Evolutionary conservation across 2,113 vertebrate species (phyloP).

Genomic region (Misgurnus mizolepis): DNA sequence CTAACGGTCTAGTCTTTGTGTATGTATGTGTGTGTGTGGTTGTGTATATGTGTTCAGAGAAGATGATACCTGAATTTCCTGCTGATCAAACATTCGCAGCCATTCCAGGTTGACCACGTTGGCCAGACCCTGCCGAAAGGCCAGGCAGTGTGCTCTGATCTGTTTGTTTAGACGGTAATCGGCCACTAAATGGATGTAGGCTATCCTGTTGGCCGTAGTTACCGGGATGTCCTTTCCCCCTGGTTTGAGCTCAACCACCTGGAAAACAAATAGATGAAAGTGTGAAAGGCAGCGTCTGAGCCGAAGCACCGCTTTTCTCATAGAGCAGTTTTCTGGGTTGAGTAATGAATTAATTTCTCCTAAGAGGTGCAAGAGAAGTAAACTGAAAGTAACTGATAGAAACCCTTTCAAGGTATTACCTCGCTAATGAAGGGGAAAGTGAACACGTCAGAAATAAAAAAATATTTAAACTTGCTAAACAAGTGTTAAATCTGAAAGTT

Average conservation of each 20-base stretch:
- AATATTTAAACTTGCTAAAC: too few species aligned
- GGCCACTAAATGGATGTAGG: slow-evolving; percentile 93
- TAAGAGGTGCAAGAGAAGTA: slow-evolving; percentile 6
- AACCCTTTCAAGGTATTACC: background rate
- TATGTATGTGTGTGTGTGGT: background rate
- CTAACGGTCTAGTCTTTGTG: background rate
- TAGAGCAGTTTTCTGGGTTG: background rate
- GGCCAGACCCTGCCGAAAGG: slow-evolving; percentile 94
- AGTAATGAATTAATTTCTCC: slow-evolving; percentile 1
- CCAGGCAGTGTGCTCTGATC: slow-evolving; percentile 92
- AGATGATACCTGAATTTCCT: slow-evolving; percentile 90
- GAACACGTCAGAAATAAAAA: background rate
- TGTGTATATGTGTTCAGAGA: background rate
- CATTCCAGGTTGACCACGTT: slow-evolving; percentile 96
- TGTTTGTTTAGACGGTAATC: slow-evolving; percentile 96
- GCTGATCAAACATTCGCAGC: slow-evolving; percentile 98
- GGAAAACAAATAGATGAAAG: slow-evolving; percentile 40
- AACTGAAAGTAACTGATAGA: background rate
- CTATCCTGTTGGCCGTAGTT: slow-evolving; percentile 92
- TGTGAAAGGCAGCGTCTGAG: background rate
- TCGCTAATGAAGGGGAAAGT: slow-evolving; percentile 16
- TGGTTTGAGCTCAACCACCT: slow-evolving; percentile 92
- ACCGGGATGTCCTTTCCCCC: slow-evolving; percentile 95
- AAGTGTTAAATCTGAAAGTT: too few species aligned
- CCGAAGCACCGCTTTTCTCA: background rate